Evolutionary conservation across 2,888 invertebrate genomes (phyloP).

Genomic region (Nysson spinosus): DNA sequence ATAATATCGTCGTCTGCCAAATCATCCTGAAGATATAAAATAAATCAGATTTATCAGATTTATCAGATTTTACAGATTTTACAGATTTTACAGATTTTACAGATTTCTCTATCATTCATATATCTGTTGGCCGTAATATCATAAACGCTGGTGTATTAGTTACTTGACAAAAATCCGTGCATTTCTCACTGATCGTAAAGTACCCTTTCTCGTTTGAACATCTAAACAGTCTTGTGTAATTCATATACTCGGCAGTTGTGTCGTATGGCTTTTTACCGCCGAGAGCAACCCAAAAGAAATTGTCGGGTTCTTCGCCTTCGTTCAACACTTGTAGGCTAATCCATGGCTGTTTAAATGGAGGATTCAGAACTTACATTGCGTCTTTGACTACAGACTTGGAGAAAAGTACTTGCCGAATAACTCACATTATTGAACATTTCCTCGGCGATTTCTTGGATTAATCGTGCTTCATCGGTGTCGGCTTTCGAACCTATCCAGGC

Average conservation of each 20-base stretch:
- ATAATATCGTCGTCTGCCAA: conserved; percentile 99
- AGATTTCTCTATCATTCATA: too few relatives aligned
- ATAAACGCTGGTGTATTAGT: background rate
- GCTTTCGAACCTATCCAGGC: conserved; percentile 95
- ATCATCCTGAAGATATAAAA: conserved; percentile 86
- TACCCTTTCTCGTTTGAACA: conserved; percentile 99
- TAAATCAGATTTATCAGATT: too few relatives aligned
- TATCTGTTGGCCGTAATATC: too few relatives aligned
- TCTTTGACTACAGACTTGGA: too few relatives aligned
- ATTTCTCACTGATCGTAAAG: conserved; percentile 99
- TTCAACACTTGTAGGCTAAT: conserved; percentile 86
- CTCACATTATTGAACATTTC: conserved; percentile 93
- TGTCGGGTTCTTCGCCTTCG: conserved; percentile 98
- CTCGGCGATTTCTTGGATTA: conserved; percentile 94
- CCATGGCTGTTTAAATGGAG: conserved; percentile 77
- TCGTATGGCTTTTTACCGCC: conserved; percentile 95
- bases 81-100: too few relatives aligned
- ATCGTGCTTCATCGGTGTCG: conserved; percentile 89
- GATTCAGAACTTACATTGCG: background rate
- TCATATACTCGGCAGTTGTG: conserved; percentile 92
- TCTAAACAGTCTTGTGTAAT: conserved; percentile 94
- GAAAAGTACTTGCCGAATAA: too few relatives aligned
- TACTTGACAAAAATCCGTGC: conserved; percentile 96
- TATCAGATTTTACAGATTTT: too few relatives aligned
- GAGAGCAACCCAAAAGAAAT: conserved; percentile 98